Evolutionary conservation across 2,888 invertebrate genomes (phyloP).

Genomic region (Epirrhoe tristata): DNA sequence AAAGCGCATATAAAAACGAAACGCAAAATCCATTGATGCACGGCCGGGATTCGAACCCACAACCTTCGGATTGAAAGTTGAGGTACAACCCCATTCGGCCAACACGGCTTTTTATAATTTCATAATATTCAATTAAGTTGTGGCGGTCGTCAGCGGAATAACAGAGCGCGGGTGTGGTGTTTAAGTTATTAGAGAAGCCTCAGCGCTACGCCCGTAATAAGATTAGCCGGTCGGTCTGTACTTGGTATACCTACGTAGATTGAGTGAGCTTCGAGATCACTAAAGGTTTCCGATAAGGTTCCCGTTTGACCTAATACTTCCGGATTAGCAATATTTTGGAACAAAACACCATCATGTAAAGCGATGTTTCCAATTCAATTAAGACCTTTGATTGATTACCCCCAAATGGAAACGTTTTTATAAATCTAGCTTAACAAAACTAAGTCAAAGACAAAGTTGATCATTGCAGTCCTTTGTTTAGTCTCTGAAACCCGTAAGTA

Average conservation of each 20-base stretch:
- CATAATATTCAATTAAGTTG: constrained; percentile 65
- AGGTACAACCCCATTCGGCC: no score
- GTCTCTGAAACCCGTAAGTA: constrained; percentile 10
- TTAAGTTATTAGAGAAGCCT: constrained; percentile 79
- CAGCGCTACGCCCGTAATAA: constrained; percentile 70
- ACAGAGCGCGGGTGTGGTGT: constrained; percentile 59
- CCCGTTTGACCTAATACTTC: constrained; percentile 18
- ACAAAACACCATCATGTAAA: neutral
- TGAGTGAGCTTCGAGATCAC: constrained; percentile 28
- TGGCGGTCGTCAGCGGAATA: constrained; percentile 60
- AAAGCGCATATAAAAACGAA: no score
- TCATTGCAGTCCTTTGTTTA: constrained; percentile 9
- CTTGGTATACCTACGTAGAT: constrained; percentile 17
- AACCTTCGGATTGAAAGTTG: no score
- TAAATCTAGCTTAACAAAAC: constrained; percentile 5
- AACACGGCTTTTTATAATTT: no score
- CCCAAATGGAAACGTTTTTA: neutral
- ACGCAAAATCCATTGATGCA: no score
- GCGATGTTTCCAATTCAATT: neutral
- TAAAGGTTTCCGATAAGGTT: constrained; percentile 41
- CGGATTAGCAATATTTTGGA: constrained; percentile 1
- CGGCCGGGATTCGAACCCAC: no score
- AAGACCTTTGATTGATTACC: neutral
- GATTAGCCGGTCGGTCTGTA: constrained; percentile 65
- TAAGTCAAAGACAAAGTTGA: neutral